Percentiles rank a stretch among this genome's conserved stretches.
These are phyloP conservation scores for Linepithema humile DNA, from an alignment of 1,140 invertebrate genomes.

Conservation along the genomic window DNA sequence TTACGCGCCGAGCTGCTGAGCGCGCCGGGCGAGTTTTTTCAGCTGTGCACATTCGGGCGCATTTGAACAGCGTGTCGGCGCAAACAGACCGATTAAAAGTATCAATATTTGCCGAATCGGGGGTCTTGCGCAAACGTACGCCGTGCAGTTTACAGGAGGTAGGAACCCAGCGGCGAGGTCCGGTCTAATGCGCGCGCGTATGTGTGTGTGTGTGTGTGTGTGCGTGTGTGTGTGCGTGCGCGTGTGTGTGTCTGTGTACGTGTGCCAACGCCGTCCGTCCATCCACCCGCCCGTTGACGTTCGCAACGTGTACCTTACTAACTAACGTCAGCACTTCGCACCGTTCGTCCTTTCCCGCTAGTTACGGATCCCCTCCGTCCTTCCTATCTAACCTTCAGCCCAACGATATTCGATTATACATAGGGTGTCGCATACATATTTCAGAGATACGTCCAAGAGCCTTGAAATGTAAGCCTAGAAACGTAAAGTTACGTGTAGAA, in stretches of 20 bases:
- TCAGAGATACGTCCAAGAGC: not conserved
- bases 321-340: constrained; percentile 53
- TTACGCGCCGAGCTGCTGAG: not conserved
- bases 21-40: constrained; percentile 67
- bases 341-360: not conserved
- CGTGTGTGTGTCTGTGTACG: not conserved
- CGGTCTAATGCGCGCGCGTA: constrained; percentile 35
- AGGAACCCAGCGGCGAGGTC: constrained; percentile 28
- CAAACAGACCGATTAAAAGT: constrained; percentile 79
- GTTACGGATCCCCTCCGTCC: constrained; percentile 18
- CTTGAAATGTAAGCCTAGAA: not conserved
- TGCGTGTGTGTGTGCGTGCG: not conserved
- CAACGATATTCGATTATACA: not conserved
- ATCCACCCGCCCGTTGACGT: constrained; percentile 23
- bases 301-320: constrained; percentile 51
- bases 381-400: not conserved
- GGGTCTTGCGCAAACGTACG: constrained; percentile 57
- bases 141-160: constrained; percentile 49
- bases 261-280: not conserved
- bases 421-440: not conserved
- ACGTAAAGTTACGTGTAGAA: not conserved
- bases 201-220: not conserved
- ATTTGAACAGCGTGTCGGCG: constrained; percentile 57
- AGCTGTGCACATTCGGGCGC: constrained; percentile 64
- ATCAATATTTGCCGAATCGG: constrained; percentile 78